Evolutionary conservation across 2,113 vertebrate species (phyloP), one percentile per base, ranked within the genome.

Genomic region (Tachuris rubrigastra): DNA sequence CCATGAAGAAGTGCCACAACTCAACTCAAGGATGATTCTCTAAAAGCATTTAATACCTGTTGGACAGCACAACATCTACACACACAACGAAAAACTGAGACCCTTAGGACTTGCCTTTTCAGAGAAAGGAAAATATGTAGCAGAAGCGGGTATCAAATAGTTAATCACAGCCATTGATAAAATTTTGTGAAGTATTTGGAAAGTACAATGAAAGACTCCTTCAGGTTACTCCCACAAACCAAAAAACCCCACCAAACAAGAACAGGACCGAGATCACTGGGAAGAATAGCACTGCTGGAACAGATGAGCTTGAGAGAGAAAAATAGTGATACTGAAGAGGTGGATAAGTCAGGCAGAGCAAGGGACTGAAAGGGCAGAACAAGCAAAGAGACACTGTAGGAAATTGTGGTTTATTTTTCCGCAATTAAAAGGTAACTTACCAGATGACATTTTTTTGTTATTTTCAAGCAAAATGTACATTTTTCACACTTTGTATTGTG

Each of bases 31-130:
- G 24, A 8, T 41, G 17, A 62, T 83, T 72, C 85, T 73, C 41
- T 0, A 1, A 79, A 88, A 81, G 28, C 14, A 39, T 89, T 58
- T 52, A 68, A 35, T 16, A 56, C 10, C 10, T 2, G 0, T 1
- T 15, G 42, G 66, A 49, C 20, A 65, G 22, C 5, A 68, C 53
- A 84, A 56, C 4, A 69, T 16, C 33, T 2, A 37, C 4, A 69
- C 18, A 39, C 3, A 28, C 8, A 37, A 4, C 71, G 15, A 75
- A 16, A 76, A 83, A 80, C 21, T 12, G 8, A 53, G 42, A 77
- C 13, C 14, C 33, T n/a, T 44, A 62, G 12, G 27, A 55, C 19
- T 8, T 42, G n/a, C 10, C 19, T 63, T 85, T 59, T 35, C n/a
- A 82, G 87, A 21, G 10, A 69, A 73, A 67, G 8, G 3, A 53